phyloP scores from a whole-genome alignment of 64 coral and sea anemone species.

The Hydrozoanthus tunicans region DNA sequence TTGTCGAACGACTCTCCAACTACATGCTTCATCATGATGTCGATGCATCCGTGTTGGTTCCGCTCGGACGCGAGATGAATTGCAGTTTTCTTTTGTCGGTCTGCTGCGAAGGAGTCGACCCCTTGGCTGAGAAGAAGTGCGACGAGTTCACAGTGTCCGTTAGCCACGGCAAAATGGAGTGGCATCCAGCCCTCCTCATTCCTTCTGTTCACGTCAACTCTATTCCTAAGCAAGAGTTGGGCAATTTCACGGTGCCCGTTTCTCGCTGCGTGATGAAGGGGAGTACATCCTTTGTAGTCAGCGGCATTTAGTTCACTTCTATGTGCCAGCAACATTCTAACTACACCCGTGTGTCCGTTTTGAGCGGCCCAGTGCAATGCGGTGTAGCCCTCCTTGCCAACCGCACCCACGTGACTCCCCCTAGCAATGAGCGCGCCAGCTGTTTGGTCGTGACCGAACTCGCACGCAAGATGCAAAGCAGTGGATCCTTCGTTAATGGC shows the following conservation, averaged over 20 bases:
- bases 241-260: conserved; percentile 33
- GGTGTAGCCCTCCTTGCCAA: conserved; percentile 42
- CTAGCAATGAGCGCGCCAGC: conserved; percentile 35
- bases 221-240: conserved; percentile 26
- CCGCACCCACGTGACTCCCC: conserved; percentile 8
- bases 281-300: conserved; percentile 36
- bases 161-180: conserved; percentile 48
- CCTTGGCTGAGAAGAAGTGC: conserved; percentile 41
- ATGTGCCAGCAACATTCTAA: conserved; percentile 45
- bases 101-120: background rate
- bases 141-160: conserved; percentile 39
- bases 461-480: conserved; percentile 45
- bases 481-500: conserved; percentile 44
- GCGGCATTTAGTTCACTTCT: conserved; percentile 30
- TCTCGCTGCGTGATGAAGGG: conserved; percentile 36
- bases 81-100: conserved; percentile 40
- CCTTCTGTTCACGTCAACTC: background rate
- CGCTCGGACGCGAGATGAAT: conserved; percentile 18
- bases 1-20: conserved; percentile 47
- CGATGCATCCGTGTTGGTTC: conserved; percentile 38
- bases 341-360: conserved; percentile 40
- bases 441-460: conserved; percentile 49
- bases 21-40: conserved; percentile 51
- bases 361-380: conserved; percentile 41
- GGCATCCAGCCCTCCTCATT: conserved; percentile 51